Percentiles rank a stretch among this genome's conserved stretches.
Conservation (phyloP, 2,797 vertebrate species). For the Novumbra hubbsi region DNA sequence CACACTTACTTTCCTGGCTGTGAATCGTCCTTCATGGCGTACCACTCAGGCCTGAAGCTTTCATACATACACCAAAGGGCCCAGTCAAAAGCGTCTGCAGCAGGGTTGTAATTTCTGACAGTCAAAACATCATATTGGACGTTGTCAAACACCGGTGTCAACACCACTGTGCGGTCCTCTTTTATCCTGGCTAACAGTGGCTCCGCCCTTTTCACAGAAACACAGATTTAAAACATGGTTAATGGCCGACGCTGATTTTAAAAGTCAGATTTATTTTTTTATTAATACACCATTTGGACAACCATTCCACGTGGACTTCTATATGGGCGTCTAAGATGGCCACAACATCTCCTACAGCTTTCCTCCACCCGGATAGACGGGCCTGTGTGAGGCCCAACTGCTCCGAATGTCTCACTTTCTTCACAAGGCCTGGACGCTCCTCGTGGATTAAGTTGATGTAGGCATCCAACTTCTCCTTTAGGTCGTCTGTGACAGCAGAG, state of each 20-base stretch:
- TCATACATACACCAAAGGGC: slow-evolving; percentile 77
- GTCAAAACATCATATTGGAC: slow-evolving; percentile 68
- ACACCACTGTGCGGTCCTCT: slow-evolving; percentile 71
- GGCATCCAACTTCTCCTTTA: slow-evolving; percentile 57
- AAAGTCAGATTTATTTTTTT: neutral
- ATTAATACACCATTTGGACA: slow-evolving; percentile 8
- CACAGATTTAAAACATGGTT: neutral
- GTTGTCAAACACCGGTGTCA: slow-evolving; percentile 78
- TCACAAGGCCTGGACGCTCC: slow-evolving; percentile 60
- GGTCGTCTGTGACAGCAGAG: slow-evolving; percentile 57
- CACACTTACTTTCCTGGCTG: slow-evolving; percentile 73
- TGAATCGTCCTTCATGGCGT: slow-evolving; percentile 62
- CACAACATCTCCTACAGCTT: slow-evolving; percentile 73
- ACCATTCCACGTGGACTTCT: slow-evolving; percentile 76
- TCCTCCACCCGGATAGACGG: slow-evolving; percentile 72
- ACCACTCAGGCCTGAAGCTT: slow-evolving; percentile 65
- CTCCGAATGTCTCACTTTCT: slow-evolving; percentile 63
- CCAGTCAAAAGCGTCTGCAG: slow-evolving; percentile 77
- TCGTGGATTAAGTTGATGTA: slow-evolving; percentile 60
- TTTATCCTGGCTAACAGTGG: slow-evolving; percentile 77
- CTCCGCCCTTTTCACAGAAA: slow-evolving; percentile 69
- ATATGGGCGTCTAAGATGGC: slow-evolving; percentile 81
- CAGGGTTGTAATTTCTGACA: slow-evolving; percentile 30
- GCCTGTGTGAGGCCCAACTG: slow-evolving; percentile 76
- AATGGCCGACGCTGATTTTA: neutral